Evolutionary conservation across 2,113 vertebrate species (phyloP).

Genomic region (Tinamus guttatus): DNA sequence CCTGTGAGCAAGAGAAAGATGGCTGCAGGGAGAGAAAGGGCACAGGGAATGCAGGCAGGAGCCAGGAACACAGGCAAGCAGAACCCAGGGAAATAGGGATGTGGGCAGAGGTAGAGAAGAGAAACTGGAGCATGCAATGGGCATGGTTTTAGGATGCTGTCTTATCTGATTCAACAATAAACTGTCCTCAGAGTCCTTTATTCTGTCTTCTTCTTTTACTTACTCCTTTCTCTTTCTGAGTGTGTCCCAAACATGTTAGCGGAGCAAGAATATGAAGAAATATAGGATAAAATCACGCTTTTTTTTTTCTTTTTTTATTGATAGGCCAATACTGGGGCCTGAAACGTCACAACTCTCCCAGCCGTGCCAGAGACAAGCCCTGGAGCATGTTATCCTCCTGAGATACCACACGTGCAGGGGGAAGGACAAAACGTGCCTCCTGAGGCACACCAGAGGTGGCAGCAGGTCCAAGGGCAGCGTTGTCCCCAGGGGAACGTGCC

Average conservation of each 20-base stretch:
- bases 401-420: background rate
- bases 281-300: background rate
- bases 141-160: background rate
- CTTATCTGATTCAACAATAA: background rate
- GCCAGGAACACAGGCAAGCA: background rate
- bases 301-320: background rate
- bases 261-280: background rate
- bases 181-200: background rate
- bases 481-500: background rate
- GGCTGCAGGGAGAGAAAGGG: background rate
- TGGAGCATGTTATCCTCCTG: background rate
- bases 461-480: background rate
- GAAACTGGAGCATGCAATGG: accelerated
- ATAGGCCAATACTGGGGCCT: background rate
- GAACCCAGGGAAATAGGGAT: background rate
- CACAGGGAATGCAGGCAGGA: background rate
- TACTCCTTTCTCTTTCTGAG: background rate
- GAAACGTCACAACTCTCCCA: background rate
- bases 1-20: background rate
- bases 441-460: background rate
- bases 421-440: background rate
- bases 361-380: background rate
- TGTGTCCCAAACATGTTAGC: background rate
- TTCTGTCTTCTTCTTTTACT: background rate
- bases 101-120: background rate